Base-by-base conservation (phyloP, 2,797 vertebrate species). In the Sarcoramphus papa region DNA sequence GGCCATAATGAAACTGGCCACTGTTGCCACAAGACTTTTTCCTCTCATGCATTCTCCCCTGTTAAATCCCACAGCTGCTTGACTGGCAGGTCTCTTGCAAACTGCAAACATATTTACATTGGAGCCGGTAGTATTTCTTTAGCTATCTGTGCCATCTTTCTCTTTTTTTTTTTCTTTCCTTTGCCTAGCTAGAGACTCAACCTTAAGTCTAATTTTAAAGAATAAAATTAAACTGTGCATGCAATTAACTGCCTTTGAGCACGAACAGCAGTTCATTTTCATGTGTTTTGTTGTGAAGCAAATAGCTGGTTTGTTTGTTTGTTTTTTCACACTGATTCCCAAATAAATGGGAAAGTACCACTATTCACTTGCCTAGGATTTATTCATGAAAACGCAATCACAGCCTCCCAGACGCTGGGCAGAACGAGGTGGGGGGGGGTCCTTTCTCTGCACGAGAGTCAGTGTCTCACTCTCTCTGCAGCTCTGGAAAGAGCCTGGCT, bases 1-100 rank as follows among this genome's bases (percentile, higher is more conserved):
- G 96, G 94, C 95, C 97, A 85, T 97, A 97, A 97, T 97, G 97
- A 97, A 97, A 97, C 97, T 96, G 97, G 96, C 97, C 97, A 97
- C 96, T 97, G 97, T 97, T 97, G 96, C 97, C 97, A 97, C 96
- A 97, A 97, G 97, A 97, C 97, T 97, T 97, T 97, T 96, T 96
- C 97, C 94, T 96, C 97, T 97, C 95, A 92, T 88, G 91, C 37
- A 63, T 95, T 97, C 94, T 97, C 97, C 97, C 96, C 93, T 97
- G 97, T 93, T 92, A 95, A 96, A 95, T 97, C 95, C 97, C 97
- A 96, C 97, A 97, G 96, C 96, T 97, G 97, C 97, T 89, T 97
- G 96, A 95, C 95, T 97, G 97, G 96, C 95, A 94, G 95, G 94
- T 93, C 94, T 96, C 83, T 96, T 94, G 89, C 95, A 97, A 96